phyloP scores from a whole-genome alignment of 2,113 vertebrate genomes.

The Hippocampus barbouri region DNA sequence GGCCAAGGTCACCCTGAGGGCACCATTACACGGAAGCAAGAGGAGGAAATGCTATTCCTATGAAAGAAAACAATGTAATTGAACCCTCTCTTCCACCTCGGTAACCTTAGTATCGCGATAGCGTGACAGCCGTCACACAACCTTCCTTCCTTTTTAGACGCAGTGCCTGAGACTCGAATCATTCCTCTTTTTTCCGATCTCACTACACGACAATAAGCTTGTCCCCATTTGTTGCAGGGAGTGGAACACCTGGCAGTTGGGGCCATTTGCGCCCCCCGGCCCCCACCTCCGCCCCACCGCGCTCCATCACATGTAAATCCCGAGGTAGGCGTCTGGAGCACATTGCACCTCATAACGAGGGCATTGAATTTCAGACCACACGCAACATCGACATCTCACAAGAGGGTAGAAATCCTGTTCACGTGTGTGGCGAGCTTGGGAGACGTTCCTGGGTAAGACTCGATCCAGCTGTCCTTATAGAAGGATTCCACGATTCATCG shows the following conservation, averaged over 20 bases:
- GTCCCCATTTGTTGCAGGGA: slow-evolving; percentile 19
- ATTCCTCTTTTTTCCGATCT: slow-evolving; percentile 12
- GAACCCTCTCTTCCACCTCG: neutral
- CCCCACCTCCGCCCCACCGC: neutral
- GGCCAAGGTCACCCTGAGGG: neutral
- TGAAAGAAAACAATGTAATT: slow-evolving; percentile 16
- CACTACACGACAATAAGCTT: slow-evolving; percentile 47
- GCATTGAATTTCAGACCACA: slow-evolving; percentile 72
- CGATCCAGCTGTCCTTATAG: slow-evolving; percentile 34
- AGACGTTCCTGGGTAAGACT: slow-evolving; percentile 23
- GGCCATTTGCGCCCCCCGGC: slow-evolving; percentile 36
- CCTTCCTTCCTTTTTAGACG: neutral
- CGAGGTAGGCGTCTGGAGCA: slow-evolving; percentile 49
- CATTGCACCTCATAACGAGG: slow-evolving; percentile 60
- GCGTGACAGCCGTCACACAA: slow-evolving; percentile 18
- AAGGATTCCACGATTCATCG: neutral
- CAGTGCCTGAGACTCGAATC: slow-evolving; percentile 12
- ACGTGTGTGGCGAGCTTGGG: slow-evolving; percentile 10
- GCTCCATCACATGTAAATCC: slow-evolving; percentile 48
- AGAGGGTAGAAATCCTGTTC: slow-evolving; percentile 32
- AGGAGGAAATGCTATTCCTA: neutral
- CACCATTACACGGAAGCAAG: neutral
- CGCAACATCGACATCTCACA: slow-evolving; percentile 35
- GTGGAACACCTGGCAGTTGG: slow-evolving; percentile 60
- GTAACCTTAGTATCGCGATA: slow-evolving; percentile 12